A percentile compares a stretch with the other conserved stretches of the same genome.
Evolutionary conservation across 2,113 vertebrate species (phyloP).

Genomic region (Sceloporus tristichus): DNA sequence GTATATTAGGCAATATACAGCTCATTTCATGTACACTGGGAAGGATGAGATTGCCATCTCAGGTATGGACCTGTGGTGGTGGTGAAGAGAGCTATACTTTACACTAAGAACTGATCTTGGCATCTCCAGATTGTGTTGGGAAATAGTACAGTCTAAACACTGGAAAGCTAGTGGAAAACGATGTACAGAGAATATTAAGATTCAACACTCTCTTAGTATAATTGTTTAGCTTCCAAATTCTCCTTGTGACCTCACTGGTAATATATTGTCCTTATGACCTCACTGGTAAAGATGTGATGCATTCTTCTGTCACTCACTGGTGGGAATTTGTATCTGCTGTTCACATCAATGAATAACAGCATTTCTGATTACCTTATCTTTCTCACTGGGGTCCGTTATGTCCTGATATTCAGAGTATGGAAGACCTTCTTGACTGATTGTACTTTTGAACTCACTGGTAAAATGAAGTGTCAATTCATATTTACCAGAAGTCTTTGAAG

Average conservation of each 20-base stretch:
- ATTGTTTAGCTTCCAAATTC: neutral
- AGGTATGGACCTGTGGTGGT: no score
- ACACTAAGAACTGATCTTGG: no score
- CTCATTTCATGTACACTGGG: no score
- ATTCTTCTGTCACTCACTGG: neutral
- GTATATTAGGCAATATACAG: neutral
- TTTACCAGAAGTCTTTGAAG: neutral
- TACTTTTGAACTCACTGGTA: neutral
- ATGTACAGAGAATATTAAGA: no score
- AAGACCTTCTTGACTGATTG: neutral
- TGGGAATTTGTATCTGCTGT: neutral
- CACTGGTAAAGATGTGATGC: neutral
- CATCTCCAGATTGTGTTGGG: neutral
- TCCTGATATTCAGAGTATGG: neutral
- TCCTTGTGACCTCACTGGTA: neutral
- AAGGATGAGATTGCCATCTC: no score
- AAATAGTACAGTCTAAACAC: neutral
- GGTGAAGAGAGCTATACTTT: no score
- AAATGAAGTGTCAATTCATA: neutral
- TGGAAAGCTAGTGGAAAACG: no score
- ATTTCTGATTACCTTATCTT: neutral
- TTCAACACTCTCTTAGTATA: no score
- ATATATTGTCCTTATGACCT: neutral
- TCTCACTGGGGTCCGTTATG: neutral
- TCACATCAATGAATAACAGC: neutral